Percentiles rank a stretch among this genome's conserved stretches.
phyloP scores from a whole-genome alignment of 2,113 vertebrate genomes.

The Corydoras maculifer region DNA sequence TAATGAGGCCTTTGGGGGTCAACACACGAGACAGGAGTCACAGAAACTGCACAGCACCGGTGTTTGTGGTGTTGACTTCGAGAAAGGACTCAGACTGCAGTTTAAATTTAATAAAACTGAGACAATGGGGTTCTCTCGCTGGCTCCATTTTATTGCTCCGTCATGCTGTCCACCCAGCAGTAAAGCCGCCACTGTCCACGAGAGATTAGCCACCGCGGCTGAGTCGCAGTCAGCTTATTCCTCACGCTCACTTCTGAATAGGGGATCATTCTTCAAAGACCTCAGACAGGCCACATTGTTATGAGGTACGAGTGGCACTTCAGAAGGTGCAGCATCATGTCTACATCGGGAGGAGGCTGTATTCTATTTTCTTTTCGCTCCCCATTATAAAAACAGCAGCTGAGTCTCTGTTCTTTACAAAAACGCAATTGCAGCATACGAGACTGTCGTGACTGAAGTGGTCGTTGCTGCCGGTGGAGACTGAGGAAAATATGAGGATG shows the following conservation, averaged over 20 bases:
- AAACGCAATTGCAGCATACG: too few relatives aligned
- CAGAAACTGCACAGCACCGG: too few relatives aligned
- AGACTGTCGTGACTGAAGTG: too few relatives aligned
- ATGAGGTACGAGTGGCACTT: conserved; percentile 13
- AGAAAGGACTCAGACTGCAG: conserved; percentile 1
- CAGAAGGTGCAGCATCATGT: neutral
- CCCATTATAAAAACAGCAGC: neutral
- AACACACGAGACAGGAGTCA: neutral
- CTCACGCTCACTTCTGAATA: neutral
- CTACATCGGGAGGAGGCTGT: neutral
- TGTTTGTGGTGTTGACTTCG: neutral
- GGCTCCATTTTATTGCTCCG: neutral
- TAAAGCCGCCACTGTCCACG: neutral
- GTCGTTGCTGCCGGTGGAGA: too few relatives aligned
- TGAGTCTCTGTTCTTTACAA: neutral
- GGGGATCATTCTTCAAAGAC: neutral
- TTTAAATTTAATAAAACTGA: conserved; percentile 8
- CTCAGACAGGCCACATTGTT: neutral
- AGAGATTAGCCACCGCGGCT: conserved; percentile 1
- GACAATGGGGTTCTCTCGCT: neutral
- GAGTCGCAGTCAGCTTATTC: neutral
- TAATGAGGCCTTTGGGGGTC: conserved; percentile 2
- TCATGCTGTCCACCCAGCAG: conserved; percentile 1
- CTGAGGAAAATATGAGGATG: too few relatives aligned
- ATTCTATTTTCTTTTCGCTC: neutral